Evolutionary conservation across 2,797 vertebrate species (phyloP).

Genomic region (Smutsia temminckii): DNA sequence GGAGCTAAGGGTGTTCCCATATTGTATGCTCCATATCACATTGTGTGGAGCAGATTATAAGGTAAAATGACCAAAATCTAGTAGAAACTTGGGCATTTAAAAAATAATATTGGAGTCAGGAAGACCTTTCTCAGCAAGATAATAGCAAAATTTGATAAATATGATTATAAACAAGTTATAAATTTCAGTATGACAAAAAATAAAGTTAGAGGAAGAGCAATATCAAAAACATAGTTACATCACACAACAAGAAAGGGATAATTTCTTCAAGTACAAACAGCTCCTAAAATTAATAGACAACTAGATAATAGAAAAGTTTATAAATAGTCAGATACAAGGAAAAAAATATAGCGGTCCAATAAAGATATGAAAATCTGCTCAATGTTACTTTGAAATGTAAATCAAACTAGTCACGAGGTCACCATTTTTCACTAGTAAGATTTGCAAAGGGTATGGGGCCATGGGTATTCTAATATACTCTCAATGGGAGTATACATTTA

Average conservation of each 20-base stretch:
- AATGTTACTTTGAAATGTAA: neutral
- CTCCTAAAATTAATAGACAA: neutral
- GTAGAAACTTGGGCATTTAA: neutral
- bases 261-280: neutral
- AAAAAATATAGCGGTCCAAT: neutral
- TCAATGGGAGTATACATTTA: neutral
- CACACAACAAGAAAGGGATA: neutral
- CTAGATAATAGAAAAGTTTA: neutral
- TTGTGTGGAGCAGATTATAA: neutral
- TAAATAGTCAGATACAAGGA: neutral
- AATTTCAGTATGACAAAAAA: neutral
- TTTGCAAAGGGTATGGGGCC: neutral
- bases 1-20: neutral
- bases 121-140: neutral
- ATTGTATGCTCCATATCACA: neutral
- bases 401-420: neutral
- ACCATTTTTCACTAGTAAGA: neutral
- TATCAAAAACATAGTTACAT: neutral
- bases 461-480: neutral
- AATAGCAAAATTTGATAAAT: neutral
- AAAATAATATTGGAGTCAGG: neutral
- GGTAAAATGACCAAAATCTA: neutral
- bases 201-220: neutral
- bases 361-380: neutral
- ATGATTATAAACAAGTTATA: neutral